Evolutionary conservation across 2,888 invertebrate species (phyloP), one percentile per base, ranked within the genome.

Genomic region (Lochmaea capreae): DNA sequence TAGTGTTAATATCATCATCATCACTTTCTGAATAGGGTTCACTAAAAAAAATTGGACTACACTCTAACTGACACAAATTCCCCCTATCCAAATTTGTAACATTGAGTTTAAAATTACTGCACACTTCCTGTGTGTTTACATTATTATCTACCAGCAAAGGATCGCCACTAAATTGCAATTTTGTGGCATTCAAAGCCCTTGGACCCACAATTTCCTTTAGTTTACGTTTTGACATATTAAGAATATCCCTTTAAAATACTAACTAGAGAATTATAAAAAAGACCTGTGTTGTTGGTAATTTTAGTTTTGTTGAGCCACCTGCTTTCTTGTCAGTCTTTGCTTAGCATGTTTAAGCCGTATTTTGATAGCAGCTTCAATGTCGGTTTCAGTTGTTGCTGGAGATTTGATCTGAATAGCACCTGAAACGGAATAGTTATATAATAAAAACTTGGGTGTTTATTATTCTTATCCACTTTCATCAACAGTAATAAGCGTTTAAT

Each of bases 161-260:
- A 54, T 22, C 26, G n/a, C 22, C 22, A 54, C n/a, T 57, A 59
- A 59, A 18, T 61, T 59, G n/a, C 12, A n/a, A 73, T 42, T 26
- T 71, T 58, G 11, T 11, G 46, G 46, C 46, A 39, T 39, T 39
- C 33, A 39, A 39, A 39, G 33, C 33, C 33, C 33, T 9, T 39
- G 33, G 33, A 9, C 33, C 33, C 33, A 39, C 33, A 39, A 39
- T 39, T 39, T 39, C 33, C 33, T 39, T 39, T 8, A 39, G 33
- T 39, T 39, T 9, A 39, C 33, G 33, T 39, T 39, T 39, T 39
- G 33, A 39, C 8, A 8, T 39, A 39, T 39, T 39, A 9, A 8
- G 8, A 39, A 39, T 39, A 39, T 39, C 8, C 33, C 33, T 39
- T 39, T 8, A 9, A 39, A 39, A 39, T 39, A 39, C 33, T 39